Base-by-base conservation (phyloP, 2,113 vertebrate species). In the Accipiter virgatus region DNA sequence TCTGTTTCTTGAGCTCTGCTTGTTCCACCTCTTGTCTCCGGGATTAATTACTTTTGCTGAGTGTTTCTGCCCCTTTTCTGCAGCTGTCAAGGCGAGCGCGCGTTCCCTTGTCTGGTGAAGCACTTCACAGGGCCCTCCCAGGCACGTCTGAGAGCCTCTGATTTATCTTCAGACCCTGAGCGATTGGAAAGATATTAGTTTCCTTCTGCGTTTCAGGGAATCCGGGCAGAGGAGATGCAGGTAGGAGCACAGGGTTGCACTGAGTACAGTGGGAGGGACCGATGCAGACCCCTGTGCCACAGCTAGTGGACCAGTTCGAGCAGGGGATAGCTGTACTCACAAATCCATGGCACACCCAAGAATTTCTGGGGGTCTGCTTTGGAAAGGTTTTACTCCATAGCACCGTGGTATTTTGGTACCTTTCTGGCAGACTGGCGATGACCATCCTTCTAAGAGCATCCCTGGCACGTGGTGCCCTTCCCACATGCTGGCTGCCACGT, bases 11-110 rank as follows among this genome's bases (percentile, higher is more conserved):
- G 66, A 70, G 68, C 78, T 93, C 73, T 86, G 75, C 82, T 93
- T 63, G 0, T 95, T 89, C 73, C 84, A 53, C 73, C 62, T 86
- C 88, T 80, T 1, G 0, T 94, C 78, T 92, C 86, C 20, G 77
- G 70, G 58, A 61, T 89, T 94, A 61, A 94, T 91, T 63, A 62
- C 81, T 96, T 87, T 50, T 72, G 62, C 88, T 71, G 81, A 62
- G 91, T 0, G 22, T 82, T 94, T 95, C 94, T 95, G 88, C 91
- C 78, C 86, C 92, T 94, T 77, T 70, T 23, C 92, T 63, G 61
- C 75, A 92, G 96, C 75, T 80, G 79, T 66, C 71, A 80, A 78
- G 88, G 82, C n/a, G 2, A 86, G 75, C 0, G 3, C 0, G 4
- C 16, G 2, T 85, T 94, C 79, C 82, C 79, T 62, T 73, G 85